phyloP scores from a whole-genome alignment of 2,113 vertebrate species.

The Rhabdornis inornatus region DNA sequence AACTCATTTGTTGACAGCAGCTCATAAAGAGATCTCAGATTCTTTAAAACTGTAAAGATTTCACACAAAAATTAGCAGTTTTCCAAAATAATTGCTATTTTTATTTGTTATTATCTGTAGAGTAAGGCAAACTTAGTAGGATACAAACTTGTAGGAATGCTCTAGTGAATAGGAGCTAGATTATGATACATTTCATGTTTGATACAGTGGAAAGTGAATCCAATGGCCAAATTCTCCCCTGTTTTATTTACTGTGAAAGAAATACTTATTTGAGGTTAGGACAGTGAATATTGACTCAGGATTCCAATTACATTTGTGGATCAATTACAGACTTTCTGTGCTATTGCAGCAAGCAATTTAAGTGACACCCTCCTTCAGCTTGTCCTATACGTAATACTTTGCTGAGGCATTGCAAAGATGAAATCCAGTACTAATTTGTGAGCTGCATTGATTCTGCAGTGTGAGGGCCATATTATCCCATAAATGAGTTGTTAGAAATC shows the following conservation, averaged over 20 bases:
- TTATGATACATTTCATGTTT: not conserved
- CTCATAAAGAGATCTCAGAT: not conserved
- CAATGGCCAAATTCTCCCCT: not conserved
- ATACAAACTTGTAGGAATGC: not conserved
- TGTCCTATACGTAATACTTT: not conserved
- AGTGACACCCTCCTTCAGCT: not conserved
- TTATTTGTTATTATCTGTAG: not conserved
- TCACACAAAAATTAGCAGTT: not conserved
- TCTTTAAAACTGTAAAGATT: not conserved
- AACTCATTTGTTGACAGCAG: not conserved
- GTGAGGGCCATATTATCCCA: not conserved
- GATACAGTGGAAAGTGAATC: not conserved
- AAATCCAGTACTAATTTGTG: not conserved
- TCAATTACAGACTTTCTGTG: not conserved
- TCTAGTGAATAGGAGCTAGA: not conserved
- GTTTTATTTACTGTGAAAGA: not conserved
- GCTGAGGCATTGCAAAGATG: not conserved
- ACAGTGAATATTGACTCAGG: not conserved
- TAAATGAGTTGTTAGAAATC: not conserved
- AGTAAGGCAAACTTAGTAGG: not conserved
- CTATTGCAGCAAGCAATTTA: not conserved
- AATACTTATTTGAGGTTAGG: not conserved
- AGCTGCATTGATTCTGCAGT: not conserved
- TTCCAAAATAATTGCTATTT: not conserved
- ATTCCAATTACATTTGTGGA: not conserved